Evolutionary conservation across 2,797 vertebrate species (phyloP), one percentile per base, ranked within the genome.

Genomic region (Geotrypetes seraphini): DNA sequence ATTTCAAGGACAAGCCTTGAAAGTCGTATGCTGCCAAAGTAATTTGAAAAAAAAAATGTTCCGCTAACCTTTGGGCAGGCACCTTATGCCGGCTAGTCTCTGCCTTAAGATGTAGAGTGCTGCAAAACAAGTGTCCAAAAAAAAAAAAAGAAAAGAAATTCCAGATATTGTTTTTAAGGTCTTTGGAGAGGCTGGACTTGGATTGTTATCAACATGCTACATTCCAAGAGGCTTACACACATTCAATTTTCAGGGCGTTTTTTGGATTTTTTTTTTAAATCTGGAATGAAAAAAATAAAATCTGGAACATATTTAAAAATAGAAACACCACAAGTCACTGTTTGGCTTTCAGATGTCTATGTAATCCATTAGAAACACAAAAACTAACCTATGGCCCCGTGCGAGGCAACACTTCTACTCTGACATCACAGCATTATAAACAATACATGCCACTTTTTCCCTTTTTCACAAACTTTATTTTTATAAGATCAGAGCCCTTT

Each of bases 21-120:
- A 73, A 81, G 79, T 74, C 69, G 78, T 54, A 57, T 47, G 45
- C 71, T 74, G 66, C 61, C 73, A 83, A 86, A 84, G 88, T 86
- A 78, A 90, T 83, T 85, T 81, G 73, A 91, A 90, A 75, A 92
- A 90, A 90, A 90, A 90, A 71, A 84, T 79, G 79, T 84, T 86
- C 70, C 60, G 87, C 95, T 98, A 92, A 98, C 93, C 95, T 98
- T 93, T 89, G 73, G 84, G 85, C 62, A 83, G 91, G 90, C 92
- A 97, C 85, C 84, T 94, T 90, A 95, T 91, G 86, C 89, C 87
- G 86, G 85, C 82, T 91, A 96, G 78, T 87, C 91, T 95, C 89
- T 87, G 91, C 83, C 86, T 92, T 92, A 96, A 90, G 90, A 86
- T 76, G 92, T 87, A 90, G 92, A 89, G 87, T 64, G 95, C 95